Evolutionary conservation across 2,797 vertebrate species (phyloP).

Genomic region (Sebastes wilsoni): DNA sequence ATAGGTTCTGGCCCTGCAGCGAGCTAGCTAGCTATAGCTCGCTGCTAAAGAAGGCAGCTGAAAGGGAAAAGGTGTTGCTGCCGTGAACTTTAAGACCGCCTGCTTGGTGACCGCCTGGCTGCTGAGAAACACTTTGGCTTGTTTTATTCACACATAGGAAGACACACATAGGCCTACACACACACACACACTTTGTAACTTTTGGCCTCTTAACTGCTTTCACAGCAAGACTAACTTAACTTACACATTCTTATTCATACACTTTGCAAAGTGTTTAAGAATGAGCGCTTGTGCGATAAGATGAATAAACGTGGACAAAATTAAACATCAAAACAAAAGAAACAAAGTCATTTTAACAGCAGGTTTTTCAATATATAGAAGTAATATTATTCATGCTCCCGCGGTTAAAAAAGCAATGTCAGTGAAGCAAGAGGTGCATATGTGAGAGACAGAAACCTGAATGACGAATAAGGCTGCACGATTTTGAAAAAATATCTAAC

Average conservation of each 20-base stretch:
- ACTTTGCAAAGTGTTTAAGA: not conserved
- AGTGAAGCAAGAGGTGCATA: not conserved
- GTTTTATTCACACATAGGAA: slow-evolving; percentile 20
- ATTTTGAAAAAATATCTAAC: accelerated
- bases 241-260: not conserved
- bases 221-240: not conserved
- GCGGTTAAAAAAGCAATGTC: not conserved
- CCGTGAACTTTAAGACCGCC: slow-evolving; percentile 44
- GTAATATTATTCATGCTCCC: not conserved
- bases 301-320: not conserved
- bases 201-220: not conserved
- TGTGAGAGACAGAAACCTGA: not conserved
- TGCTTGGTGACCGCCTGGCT: not conserved
- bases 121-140: slow-evolving; percentile 1
- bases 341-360: not conserved
- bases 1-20: slow-evolving; percentile 48
- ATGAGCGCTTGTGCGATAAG: accelerated
- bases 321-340: not conserved
- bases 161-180: not conserved
- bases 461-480: accelerated
- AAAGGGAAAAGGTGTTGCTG: slow-evolving; percentile 56
- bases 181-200: not conserved
- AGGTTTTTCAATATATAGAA: not conserved
- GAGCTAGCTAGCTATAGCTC: slow-evolving; percentile 14
- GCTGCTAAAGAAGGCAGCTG: slow-evolving; percentile 51